These are phyloP conservation scores for Bothrops jararaca DNA, from an alignment of 2,113 vertebrate species.

Conservation along the genomic window DNA sequence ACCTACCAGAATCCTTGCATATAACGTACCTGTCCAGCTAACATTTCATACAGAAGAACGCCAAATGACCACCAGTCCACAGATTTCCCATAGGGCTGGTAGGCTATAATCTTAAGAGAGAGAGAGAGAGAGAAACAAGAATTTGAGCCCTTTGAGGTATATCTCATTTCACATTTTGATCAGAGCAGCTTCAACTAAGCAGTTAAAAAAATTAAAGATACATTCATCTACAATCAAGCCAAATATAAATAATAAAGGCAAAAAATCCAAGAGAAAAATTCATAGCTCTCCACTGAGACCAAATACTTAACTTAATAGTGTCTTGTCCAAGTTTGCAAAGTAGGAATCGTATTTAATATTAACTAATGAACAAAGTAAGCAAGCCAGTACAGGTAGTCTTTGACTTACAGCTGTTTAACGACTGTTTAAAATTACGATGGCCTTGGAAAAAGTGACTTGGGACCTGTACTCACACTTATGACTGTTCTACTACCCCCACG, in stretches of 20 bases:
- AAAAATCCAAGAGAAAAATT: neutral
- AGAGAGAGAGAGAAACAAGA: neutral
- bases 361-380: neutral
- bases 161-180: neutral
- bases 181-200: neutral
- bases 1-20: neutral
- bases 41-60: slow-evolving; percentile 89
- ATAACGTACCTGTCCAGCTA: slow-evolving; percentile 84
- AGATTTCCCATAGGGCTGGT: slow-evolving; percentile 86
- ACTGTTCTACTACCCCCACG: neutral
- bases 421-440: neutral
- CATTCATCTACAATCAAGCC: neutral
- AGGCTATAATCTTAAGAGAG: slow-evolving; percentile 84
- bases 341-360: neutral
- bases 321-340: neutral
- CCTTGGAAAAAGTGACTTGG: neutral
- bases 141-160: neutral
- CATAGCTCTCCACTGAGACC: neutral
- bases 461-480: neutral
- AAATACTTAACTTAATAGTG: neutral
- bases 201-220: neutral
- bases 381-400: neutral
- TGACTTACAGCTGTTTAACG: neutral
- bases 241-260: neutral
- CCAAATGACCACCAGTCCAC: slow-evolving; percentile 94